These are phyloP conservation scores for Oncorhynchus tshawytscha DNA, from an alignment of 2,113 vertebrate species.

Conservation along the genomic window DNA sequence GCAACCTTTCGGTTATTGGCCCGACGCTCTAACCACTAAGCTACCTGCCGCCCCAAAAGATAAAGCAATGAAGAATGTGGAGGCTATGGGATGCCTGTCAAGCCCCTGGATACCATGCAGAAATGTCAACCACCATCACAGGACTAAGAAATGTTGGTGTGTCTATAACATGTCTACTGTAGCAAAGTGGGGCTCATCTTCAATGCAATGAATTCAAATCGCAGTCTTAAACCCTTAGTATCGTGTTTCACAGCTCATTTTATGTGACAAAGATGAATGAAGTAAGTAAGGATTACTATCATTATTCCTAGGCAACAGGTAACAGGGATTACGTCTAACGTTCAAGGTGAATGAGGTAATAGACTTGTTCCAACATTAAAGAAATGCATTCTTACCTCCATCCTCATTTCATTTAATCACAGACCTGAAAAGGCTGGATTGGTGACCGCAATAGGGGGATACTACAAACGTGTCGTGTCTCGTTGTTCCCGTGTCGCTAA, in stretches of 20 bases:
- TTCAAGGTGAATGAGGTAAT: background rate
- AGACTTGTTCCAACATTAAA: background rate
- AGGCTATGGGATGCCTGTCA: constrained; percentile 29
- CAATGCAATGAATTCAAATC: background rate
- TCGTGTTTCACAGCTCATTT: too few relatives aligned
- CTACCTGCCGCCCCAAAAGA: background rate
- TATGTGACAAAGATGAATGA: background rate
- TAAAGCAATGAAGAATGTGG: constrained; percentile 37
- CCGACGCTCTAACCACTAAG: too few relatives aligned
- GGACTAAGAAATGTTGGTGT: background rate
- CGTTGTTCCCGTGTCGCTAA: too few relatives aligned
- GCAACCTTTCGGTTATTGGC: too few relatives aligned
- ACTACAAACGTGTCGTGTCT: too few relatives aligned
- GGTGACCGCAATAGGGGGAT: background rate
- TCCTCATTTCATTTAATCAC: background rate
- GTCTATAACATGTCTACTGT: background rate
- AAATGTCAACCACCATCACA: background rate
- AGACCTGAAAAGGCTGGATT: background rate
- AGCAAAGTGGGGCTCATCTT: background rate
- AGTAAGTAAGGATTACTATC: background rate
- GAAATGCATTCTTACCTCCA: background rate
- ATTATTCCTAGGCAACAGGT: background rate
- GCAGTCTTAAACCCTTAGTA: too few relatives aligned
- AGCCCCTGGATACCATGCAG: background rate
- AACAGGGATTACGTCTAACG: background rate